These are phyloP conservation scores for Aplysina aerophoba DNA, from an alignment of 37 sponge, comb jelly and placozoan species.

Conservation along the genomic window DNA sequence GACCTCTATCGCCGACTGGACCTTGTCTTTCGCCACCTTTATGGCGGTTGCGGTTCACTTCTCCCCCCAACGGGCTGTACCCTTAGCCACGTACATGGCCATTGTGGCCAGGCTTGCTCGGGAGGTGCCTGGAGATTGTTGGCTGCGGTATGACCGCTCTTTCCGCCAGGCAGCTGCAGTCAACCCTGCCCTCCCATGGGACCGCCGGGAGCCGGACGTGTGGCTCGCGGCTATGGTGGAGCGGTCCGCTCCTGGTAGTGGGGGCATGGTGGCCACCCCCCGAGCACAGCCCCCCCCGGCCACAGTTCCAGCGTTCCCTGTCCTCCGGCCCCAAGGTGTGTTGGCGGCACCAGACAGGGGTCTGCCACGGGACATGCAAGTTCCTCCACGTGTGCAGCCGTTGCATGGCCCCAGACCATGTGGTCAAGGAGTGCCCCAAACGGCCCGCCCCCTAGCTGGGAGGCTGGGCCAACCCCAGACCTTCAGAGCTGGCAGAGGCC, in stretches of 20 bases:
- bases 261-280: background rate
- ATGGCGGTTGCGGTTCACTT: background rate
- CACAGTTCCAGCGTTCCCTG: background rate
- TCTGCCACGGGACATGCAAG: background rate
- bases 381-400: background rate
- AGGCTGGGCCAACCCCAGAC: too few species aligned
- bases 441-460: too few species aligned
- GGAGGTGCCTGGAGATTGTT: background rate
- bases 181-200: constrained; percentile 16
- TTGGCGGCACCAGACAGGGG: background rate
- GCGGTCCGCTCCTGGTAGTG: background rate
- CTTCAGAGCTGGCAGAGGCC: too few species aligned
- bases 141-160: constrained; percentile 23
- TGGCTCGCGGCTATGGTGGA: constrained; percentile 4
- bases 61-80: background rate
- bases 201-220: constrained; percentile 17
- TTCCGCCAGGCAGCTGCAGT: constrained; percentile 31
- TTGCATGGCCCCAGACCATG: constrained; percentile 6
- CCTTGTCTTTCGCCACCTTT: constrained; percentile 14
- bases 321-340: background rate
- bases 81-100: background rate
- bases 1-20: background rate
- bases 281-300: too few species aligned
- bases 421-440: background rate
- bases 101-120: background rate